phyloP scores from a whole-genome alignment of 2,888 invertebrate species.

The Agonum fuliginosum region DNA sequence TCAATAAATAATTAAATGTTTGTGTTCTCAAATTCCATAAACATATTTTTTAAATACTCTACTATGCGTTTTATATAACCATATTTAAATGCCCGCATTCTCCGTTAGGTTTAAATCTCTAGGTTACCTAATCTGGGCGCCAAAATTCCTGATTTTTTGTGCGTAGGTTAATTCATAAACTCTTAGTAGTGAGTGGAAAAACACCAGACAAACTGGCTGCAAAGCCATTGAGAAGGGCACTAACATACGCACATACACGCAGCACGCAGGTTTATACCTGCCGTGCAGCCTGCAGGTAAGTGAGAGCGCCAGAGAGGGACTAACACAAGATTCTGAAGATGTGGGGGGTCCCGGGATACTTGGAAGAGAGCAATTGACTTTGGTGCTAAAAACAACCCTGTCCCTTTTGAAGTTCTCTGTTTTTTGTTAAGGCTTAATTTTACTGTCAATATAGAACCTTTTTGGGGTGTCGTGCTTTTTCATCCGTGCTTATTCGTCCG shows the following conservation, averaged over 20 bases:
- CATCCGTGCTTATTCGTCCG: too few relatives aligned
- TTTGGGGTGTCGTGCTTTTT: too few relatives aligned
- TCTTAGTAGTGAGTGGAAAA: constrained; percentile 23
- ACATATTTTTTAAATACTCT: background rate
- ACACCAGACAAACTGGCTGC: constrained; percentile 34
- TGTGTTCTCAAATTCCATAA: too few relatives aligned
- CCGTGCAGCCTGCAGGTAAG: constrained; percentile 6
- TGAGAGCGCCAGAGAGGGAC: background rate
- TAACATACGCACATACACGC: constrained; percentile 4
- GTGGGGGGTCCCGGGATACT: too few relatives aligned
- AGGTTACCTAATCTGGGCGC: constrained; percentile 20
- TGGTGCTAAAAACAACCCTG: too few relatives aligned
- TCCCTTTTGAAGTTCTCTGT: too few relatives aligned
- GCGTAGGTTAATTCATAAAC: constrained; percentile 33
- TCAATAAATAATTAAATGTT: too few relatives aligned
- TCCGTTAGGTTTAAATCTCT: constrained; percentile 11
- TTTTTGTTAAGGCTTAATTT: too few relatives aligned
- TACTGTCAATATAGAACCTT: too few relatives aligned
- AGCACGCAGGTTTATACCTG: constrained; percentile 8
- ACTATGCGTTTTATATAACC: background rate
- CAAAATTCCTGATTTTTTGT: constrained; percentile 34
- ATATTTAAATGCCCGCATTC: constrained; percentile 23
- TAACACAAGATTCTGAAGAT: too few relatives aligned
- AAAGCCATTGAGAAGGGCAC: constrained; percentile 35
- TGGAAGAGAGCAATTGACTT: too few relatives aligned